Evolutionary conservation across 2,888 invertebrate species (phyloP), one percentile per base, ranked within the genome.

Genomic region (Periphyllus acericola): DNA sequence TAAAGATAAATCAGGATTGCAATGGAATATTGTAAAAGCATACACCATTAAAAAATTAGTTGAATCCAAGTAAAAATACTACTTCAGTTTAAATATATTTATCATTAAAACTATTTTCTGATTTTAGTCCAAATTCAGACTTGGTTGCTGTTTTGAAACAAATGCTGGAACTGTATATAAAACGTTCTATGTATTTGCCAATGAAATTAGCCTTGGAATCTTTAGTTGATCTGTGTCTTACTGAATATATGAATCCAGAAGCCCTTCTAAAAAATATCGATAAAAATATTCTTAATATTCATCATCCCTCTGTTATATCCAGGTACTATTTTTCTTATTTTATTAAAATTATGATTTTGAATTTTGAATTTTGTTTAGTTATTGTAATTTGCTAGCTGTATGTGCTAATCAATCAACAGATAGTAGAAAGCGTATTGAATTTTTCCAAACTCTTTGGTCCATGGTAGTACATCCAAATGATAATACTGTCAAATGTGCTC

Each of bases 1-100:
- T 32, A 87, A 74, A 80, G 86, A 87, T 80, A 74, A 80, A 74
- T 40, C 74, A 8, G 86, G 86, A 60, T 81, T 80, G 74, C 80
- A 87, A 32, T 87, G 86, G 86, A 87, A 87, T 72, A 40, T 87
- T 46, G 86, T 87, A 74, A 87, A 87, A 40, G 55, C 72, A 46
- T 66, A 60, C 29, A 87, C 86, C 17, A 52, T 87, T n/a, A 71
- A 80, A 60, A 87, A 87, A 80, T 34, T 87, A 8, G 72, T 74
- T 9, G 72, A 87, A 74, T 80, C 80, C 8, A 87, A 87, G 86
- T 87, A 87, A 60, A 34, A 72, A 72, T 75, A 60, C 36, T 4
- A 66, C 6, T 14, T 40, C 34, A 74, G 74, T 74, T 36, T 11
- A 55, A 52, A 14, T 14, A 46, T 46, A 46, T 46, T 46, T 2